Base-by-base conservation (phyloP, 2,113 vertebrate genomes). In the Chrysochloris asiatica region DNA sequence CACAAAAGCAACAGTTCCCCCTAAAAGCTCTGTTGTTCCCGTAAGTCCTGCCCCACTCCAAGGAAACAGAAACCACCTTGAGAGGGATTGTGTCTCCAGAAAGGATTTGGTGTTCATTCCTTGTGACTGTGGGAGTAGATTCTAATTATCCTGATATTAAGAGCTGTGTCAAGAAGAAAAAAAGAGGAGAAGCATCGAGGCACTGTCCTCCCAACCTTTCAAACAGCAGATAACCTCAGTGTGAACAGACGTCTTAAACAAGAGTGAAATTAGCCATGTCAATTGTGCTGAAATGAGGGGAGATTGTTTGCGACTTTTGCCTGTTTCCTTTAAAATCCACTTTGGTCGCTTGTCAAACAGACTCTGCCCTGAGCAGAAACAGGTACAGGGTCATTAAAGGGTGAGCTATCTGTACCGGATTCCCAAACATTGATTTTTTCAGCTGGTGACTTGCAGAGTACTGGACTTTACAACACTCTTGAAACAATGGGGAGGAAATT, bases 361-460 rank as follows among this genome's bases (percentile, higher is more conserved):
- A 81, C 72, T 69, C 75, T 65, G 81, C 92, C 89, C 0, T 0
- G 94, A 90, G 56, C 1, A 1, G 73, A 72, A 92, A 83, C 92
- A 9, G n/a, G 82, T 73, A 21, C 77, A 30, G 80, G 16, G n/a
- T n/a, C n/a, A 82, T 80, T 36, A 26, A 79, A 26, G 61, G 41
- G 28, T 52, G 56, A 52, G 11, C 30, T 90, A 41, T 84, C 41
- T 88, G 71, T 92, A 43, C 54, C 41, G 59, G 22, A 89, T 92
- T 97, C 95, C 33, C 8, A 93, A 73, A 50, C 92, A 92, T 6
- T 87, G 88, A 61, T 28, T 92, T 95, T 95, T 94, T 94, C 94
- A 96, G 85, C 72, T 76, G 4, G 38, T 10, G 41, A 89, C 88
- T 89, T 71, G 65, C 80, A 88, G 56, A 54, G 83, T 83, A 78